Evolutionary conservation across 2,888 invertebrate genomes (phyloP), one percentile per base, ranked within the genome.

Genomic region (Ectemnius cavifrons): DNA sequence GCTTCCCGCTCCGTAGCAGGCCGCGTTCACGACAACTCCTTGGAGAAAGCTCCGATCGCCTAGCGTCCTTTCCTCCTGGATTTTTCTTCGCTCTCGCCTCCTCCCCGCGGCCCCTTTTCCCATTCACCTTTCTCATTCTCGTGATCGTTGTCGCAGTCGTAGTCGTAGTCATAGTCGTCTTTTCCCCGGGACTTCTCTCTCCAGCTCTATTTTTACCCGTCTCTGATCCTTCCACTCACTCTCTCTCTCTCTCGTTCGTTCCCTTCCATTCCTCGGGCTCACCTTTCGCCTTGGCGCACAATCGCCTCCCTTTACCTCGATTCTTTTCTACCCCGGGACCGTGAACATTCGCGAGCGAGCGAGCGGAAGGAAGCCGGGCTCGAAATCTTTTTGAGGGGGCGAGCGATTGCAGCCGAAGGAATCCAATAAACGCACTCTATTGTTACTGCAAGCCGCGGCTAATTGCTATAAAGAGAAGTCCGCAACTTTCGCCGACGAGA

Each of bases 361-460:
- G 52, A 52, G 16, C n/a, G 45, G 64, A 63, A 63, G 67, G 52
- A 62, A 58, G 56, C 57, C 28, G 46, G 23, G 63, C 64, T 70
- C 68, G 71, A 81, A 81, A 78, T 82, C 80, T 80, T 77, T 80
- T 73, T 52, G 63, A 57, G 72, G 69, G 37, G 37, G 20, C 65
- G 63, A 79, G 71, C 70, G 81, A 78, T 82, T 66, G 77, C 73
- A 49, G 65, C 63, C 62, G 63, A 45, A 72, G 76, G 77, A 79
- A 82, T 82, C 80, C 77, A 79, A 80, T 80, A 82, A 82, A 79
- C 69, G 80, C 75, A 80, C 73, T 71, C 78, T 67, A 77, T 82
- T 80, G 82, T 79, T 75, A 63, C 71, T 59, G 57, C 45, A 2
- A 65, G 64, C 66, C 59, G 62, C 66, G 71, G 73, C 81, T 82